These are phyloP conservation scores for Apis mellifera DNA, from an alignment of 1,140 invertebrate genomes.

Conservation along the genomic window Amel_HAv3.1 CM009946.2:6146001-6146500, in stretches of 20 bases:
- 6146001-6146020: constrained; percentile 26
- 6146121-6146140: too few species aligned
- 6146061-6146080: background rate
- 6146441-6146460: constrained; percentile 77
- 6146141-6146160: too few species aligned
- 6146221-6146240: too few species aligned
- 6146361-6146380: background rate
- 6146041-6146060: constrained; percentile 13
- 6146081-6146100: too few species aligned
- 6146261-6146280: too few species aligned
- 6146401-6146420: background rate
- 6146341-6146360: background rate
- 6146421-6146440: background rate
- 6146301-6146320: too few species aligned
- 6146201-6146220: too few species aligned
- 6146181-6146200: too few species aligned
- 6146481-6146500: constrained; percentile 77
- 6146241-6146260: too few species aligned
- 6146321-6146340: background rate
- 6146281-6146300: too few species aligned
- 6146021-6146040: constrained; percentile 39
- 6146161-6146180: too few species aligned
- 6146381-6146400: background rate
- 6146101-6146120: too few species aligned
- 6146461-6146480: constrained; percentile 29